Evolutionary conservation across 2,797 vertebrate species (phyloP), one percentile per base, ranked within the genome.

Genomic region (Pelochelys cantorii): DNA sequence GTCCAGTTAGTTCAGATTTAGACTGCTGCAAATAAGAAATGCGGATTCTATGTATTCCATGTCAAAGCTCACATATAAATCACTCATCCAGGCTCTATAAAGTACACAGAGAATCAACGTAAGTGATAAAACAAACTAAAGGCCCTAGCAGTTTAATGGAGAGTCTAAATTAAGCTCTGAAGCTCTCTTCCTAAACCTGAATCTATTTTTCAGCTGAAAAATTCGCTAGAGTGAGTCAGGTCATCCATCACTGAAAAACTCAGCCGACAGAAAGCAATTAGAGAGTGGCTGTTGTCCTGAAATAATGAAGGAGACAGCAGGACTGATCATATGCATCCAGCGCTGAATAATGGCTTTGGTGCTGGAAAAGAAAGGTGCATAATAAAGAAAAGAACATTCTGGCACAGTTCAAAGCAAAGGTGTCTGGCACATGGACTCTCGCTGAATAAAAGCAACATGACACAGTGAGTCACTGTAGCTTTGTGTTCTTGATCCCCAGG

Each of bases 241-340:
- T 95, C 94, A 95, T 96, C 89, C 89, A 87, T 95, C 91, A 94
- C 0, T 79, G 93, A 95, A 96, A 90, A 89, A 82, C 79, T 95
- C 88, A 93, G 91, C 90, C 94, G 90, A 94, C 14, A 0, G 90
- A 86, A 95, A 96, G 92, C 89, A 94, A 94, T 96, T 96, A 97
- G 90, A 93, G 84, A 87, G 23, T 53, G 55, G 27, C 79, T 88
- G 86, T 84, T 84, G 87, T 95, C 89, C 71, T 88, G 93, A 96
- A 95, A 93, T 92, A 95, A 95, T 86, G 93, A 95, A 90, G 84
- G 60, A 52, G 74, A 77, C 74, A 77, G 74, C 42, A 48, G 74
- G 42, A 52, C 55, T 81, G 86, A 88, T 87, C 14, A 5, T 88
- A 83, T 79, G 81, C 90, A 92, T 95, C 85, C 95, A 85, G 71